Conservation (phyloP, 2,888 invertebrate genomes). For the Gibbula magus region DNA sequence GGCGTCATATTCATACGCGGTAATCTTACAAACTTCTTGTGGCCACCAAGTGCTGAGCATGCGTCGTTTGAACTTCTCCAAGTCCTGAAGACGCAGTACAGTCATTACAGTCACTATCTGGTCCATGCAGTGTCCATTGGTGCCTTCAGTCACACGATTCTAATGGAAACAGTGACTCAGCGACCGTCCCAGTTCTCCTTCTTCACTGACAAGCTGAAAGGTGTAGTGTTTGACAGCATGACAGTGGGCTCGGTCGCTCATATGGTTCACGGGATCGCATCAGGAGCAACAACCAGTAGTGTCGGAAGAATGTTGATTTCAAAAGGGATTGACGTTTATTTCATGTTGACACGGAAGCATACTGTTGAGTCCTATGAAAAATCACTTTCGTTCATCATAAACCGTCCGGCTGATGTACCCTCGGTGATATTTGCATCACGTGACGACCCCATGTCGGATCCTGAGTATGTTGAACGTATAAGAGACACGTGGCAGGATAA, state of each 20-base stretch:
- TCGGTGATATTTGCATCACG: not conserved
- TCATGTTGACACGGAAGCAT: not conserved
- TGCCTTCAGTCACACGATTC: not conserved
- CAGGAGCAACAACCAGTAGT: not conserved
- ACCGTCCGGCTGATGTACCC: not conserved
- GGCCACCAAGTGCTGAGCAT: not conserved
- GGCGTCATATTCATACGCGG: constrained; percentile 12
- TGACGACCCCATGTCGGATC: constrained; percentile 18
- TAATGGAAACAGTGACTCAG: not conserved
- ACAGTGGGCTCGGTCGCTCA: not conserved
- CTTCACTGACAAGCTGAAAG: not conserved
- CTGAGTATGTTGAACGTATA: not conserved
- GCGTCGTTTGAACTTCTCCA: not conserved
- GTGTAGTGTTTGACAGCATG: constrained; percentile 5
- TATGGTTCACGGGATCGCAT: not conserved
- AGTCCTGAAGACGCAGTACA: not conserved
- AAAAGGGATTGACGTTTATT: not conserved
- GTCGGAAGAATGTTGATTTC: not conserved
- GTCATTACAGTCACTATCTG: not conserved
- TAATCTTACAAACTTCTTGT: not conserved
- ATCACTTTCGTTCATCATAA: not conserved
- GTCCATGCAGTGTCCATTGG: constrained; percentile 17
- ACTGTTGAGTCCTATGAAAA: not conserved
- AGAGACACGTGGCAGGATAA: not conserved
- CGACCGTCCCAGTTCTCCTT: not conserved